phyloP scores from a whole-genome alignment of 2,113 vertebrate species.

The Peromyscus maniculatus region DNA sequence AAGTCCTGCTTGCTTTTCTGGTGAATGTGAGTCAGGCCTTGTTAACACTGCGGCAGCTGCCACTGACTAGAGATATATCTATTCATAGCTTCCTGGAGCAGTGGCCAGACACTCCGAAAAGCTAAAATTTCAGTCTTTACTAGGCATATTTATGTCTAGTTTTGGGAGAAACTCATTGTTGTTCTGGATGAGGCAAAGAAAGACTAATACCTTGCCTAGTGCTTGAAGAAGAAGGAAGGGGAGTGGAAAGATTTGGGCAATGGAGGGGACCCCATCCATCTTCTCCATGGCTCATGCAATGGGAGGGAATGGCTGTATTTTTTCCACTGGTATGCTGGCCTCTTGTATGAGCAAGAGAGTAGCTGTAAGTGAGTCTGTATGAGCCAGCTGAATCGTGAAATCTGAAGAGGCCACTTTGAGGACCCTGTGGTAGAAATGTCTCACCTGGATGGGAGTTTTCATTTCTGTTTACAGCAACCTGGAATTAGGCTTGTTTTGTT shows the following conservation, averaged over 20 bases:
- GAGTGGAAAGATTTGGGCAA: background rate
- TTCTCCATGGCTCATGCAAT: background rate
- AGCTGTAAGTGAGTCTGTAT: background rate
- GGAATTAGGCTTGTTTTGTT: slow-evolving; percentile 83
- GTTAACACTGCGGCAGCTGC: background rate
- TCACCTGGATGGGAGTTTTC: slow-evolving; percentile 79
- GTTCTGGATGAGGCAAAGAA: slow-evolving; percentile 14
- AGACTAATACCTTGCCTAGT: background rate
- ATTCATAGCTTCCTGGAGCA: background rate
- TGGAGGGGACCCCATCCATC: too few relatives aligned
- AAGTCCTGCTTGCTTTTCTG: slow-evolving; percentile 27
- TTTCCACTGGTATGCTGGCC: background rate
- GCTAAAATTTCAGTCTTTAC: background rate
- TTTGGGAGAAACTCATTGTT: slow-evolving; percentile 35
- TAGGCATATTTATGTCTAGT: slow-evolving; percentile 23
- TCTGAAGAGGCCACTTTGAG: background rate
- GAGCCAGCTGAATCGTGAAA: slow-evolving; percentile 18
- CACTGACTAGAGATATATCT: background rate
- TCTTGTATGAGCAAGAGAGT: background rate
- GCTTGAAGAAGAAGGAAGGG: background rate
- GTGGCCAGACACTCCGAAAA: background rate
- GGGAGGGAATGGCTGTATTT: fast-evolving
- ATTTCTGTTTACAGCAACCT: slow-evolving; percentile 81
- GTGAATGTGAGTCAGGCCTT: background rate
- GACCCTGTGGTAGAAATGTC: slow-evolving; percentile 58